These are phyloP conservation scores for Lutjanus campechanus DNA, from an alignment of 2,797 vertebrate genomes.

Conservation along the genomic window DNA sequence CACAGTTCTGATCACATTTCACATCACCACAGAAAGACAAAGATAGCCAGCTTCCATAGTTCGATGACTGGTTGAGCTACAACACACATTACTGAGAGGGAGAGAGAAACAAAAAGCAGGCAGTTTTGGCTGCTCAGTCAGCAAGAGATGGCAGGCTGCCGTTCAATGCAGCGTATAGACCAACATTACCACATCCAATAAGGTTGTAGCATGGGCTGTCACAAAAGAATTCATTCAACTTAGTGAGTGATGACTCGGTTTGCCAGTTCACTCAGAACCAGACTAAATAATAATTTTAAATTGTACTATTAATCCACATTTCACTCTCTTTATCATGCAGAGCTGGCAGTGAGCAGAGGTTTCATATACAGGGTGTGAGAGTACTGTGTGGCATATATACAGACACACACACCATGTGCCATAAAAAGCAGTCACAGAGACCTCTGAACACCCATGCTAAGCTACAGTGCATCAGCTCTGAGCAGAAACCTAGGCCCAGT, in stretches of 20 bases:
- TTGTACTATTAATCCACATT: not conserved
- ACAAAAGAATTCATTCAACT: constrained; percentile 74
- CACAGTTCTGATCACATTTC: constrained; percentile 83
- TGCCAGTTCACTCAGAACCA: constrained; percentile 26
- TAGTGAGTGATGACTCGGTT: constrained; percentile 33
- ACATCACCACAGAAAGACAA: constrained; percentile 83
- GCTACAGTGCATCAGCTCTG: constrained; percentile 47
- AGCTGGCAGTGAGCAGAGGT: not conserved
- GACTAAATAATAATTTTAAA: not conserved
- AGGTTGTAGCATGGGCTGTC: constrained; percentile 63
- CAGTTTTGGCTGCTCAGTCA: constrained; percentile 85
- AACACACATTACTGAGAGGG: constrained; percentile 75
- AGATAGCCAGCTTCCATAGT: constrained; percentile 80
- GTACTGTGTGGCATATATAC: constrained; percentile 13
- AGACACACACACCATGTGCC: constrained; percentile 32
- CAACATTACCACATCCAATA: constrained; percentile 74
- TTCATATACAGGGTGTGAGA: constrained; percentile 4
- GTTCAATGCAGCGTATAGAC: constrained; percentile 73
- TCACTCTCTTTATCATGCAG: not conserved
- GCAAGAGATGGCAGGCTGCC: constrained; percentile 79
- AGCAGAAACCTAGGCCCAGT: constrained; percentile 43
- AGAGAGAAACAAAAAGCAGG: constrained; percentile 83
- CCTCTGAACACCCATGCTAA: constrained; percentile 51
- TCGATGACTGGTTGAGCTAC: constrained; percentile 74
- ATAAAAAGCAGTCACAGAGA: constrained; percentile 58